phyloP scores from a whole-genome alignment of 2,888 invertebrate species.

The Tricholauxania praeusta region DNA sequence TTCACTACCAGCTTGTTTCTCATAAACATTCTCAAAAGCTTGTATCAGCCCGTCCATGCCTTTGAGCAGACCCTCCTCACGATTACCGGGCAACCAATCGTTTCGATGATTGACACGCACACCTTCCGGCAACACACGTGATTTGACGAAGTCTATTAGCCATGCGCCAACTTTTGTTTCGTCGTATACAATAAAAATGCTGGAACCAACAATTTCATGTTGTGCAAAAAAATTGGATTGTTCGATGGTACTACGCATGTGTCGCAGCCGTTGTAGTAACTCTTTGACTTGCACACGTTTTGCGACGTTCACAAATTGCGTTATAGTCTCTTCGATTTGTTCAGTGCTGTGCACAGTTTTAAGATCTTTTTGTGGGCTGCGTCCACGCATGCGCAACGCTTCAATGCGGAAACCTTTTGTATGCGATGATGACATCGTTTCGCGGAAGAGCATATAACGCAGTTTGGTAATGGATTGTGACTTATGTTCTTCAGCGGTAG shows the following conservation, averaged over 20 bases:
- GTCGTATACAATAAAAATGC: constrained; percentile 94
- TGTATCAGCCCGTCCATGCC: constrained; percentile 93
- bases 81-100: constrained; percentile 93
- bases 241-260: constrained; percentile 84
- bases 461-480: constrained; percentile 91
- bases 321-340: constrained; percentile 81
- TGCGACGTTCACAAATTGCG: constrained; percentile 78
- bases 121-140: constrained; percentile 79
- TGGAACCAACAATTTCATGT: constrained; percentile 95
- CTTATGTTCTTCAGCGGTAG: constrained; percentile 85
- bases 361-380: constrained; percentile 86
- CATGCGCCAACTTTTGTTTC: constrained; percentile 89
- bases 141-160: constrained; percentile 98
- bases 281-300: constrained; percentile 75
- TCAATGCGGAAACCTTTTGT: constrained; percentile 96
- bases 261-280: constrained; percentile 79
- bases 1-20: constrained; percentile 53
- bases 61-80: constrained; percentile 93
- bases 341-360: constrained; percentile 86
- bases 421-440: constrained; percentile 92
- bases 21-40: constrained; percentile 71
- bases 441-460: constrained; percentile 96
- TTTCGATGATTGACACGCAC: constrained; percentile 80
- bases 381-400: constrained; percentile 89
- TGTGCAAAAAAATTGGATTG: constrained; percentile 85